Conservation (phyloP, 1,140 invertebrate species). For the Drosophila melanica region DNA sequence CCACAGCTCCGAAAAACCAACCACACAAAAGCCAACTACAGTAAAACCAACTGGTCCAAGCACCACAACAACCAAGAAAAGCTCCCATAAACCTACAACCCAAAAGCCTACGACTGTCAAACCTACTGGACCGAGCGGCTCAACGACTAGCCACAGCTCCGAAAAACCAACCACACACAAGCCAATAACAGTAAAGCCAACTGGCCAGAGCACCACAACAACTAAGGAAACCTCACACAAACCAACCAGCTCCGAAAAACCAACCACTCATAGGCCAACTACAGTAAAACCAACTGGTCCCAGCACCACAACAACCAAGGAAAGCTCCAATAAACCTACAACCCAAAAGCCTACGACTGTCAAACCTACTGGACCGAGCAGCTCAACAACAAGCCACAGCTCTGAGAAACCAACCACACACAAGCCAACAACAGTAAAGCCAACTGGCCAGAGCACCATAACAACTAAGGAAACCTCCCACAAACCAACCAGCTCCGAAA, state of each 20-base stretch:
- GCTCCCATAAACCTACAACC: neutral
- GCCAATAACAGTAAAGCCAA: too few relatives aligned
- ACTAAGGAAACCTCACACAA: neutral
- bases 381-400: neutral
- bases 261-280: neutral
- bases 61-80: neutral
- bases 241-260: neutral
- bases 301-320: neutral
- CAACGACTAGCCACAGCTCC: neutral
- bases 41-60: neutral
- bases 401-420: neutral
- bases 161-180: neutral
- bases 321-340: neutral
- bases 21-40: neutral
- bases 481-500: too few relatives aligned
- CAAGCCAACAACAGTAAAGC: constrained; percentile 1
- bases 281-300: neutral
- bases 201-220: too few relatives aligned
- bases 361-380: neutral
- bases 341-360: neutral
- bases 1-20: neutral
- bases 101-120: neutral
- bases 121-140: neutral
- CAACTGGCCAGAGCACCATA: neutral
- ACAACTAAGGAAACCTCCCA: neutral